Base-by-base conservation (phyloP, 2,113 vertebrate species). In the Clupea harengus region DNA sequence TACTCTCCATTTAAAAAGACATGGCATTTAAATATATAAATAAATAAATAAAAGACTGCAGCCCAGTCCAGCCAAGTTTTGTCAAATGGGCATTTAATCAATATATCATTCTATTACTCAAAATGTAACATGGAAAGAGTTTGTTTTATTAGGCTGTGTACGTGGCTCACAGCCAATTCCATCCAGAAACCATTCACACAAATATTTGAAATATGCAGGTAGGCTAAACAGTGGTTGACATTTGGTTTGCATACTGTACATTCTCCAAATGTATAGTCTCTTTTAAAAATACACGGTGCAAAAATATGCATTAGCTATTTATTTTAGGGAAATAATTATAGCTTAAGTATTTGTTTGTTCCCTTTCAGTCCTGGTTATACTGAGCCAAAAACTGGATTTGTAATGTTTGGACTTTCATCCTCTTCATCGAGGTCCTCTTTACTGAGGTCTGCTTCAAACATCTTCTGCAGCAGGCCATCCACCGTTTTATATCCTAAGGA, bases 361-460 rank as follows among this genome's bases (percentile, higher is more conserved):
- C 75, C n/a, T 78, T 81, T 84, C 86, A 2, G 44, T 82, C 6
- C 44, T 11, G 64, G 15, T 88, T 88, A 93, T n/a, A 49, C 86
- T 0, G 92, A 87, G 84, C 92, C 86, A 44, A 95, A 97, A 17
- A 81, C 83, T 10, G 93, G 94, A 60, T 94, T 95, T 9, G 92
- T 25, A 64, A 95, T 94, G 85, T 91, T 92, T 0, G 91, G 72
- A 6, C 93, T 88, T 0, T 95, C 91, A n/a, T 92, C 91, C 0
- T 97, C 95, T 2, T 89, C 91, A 11, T 92, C 92, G 9, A 96
- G 93, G 0, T 97, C 96, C 28, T 97, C 97, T 0, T 94, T 93
- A 57, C 95, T 93, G 8, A 98, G 95, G 87, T 99, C 97, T 3
- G 94, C 95, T 90, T 99, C 97, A 15, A 99, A 99, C 95, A 99